Evolutionary conservation across 1,140 invertebrate species (phyloP).

Genomic region (Drepana arcuata): DNA sequence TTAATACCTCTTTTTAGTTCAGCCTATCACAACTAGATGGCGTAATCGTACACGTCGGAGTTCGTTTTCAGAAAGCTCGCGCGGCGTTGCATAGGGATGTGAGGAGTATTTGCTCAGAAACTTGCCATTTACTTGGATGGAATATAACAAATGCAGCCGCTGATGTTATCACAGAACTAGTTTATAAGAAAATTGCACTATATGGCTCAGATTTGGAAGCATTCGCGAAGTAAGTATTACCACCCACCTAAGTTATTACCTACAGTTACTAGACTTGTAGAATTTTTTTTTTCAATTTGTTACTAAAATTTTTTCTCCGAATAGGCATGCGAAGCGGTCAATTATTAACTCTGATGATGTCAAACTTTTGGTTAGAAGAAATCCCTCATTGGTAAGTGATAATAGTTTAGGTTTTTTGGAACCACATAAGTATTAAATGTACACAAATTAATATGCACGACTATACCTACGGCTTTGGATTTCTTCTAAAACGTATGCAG

Average conservation of each 20-base stretch:
- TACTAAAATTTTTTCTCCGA: constrained; percentile 3
- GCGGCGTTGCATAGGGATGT: constrained; percentile 61
- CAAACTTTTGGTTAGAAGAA: constrained; percentile 68
- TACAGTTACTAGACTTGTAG: neutral
- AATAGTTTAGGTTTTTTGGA: constrained; percentile 26
- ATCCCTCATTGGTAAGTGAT: constrained; percentile 22
- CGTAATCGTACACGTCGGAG: neutral
- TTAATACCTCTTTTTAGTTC: neutral
- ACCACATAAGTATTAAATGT: too few species aligned
- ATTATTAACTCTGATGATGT: constrained; percentile 71
- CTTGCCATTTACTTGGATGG: constrained; percentile 53
- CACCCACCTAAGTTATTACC: neutral
- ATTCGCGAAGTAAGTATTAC: constrained; percentile 68
- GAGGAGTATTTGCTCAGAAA: constrained; percentile 58
- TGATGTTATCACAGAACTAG: constrained; percentile 68
- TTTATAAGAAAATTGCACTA: constrained; percentile 63
- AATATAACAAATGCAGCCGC: constrained; percentile 61
- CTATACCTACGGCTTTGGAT: too few species aligned
- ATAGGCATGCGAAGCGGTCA: constrained; percentile 71
- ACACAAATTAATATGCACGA: too few species aligned
- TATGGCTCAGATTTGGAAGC: constrained; percentile 71
- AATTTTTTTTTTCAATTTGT: neutral
- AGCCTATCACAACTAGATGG: neutral
- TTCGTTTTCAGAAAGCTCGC: constrained; percentile 60
- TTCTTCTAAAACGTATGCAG: too few species aligned